A percentile compares a stretch with the other conserved stretches of the same genome.
phyloP scores from a whole-genome alignment of 2,113 vertebrate genomes.

The Phocoena sinus region DNA sequence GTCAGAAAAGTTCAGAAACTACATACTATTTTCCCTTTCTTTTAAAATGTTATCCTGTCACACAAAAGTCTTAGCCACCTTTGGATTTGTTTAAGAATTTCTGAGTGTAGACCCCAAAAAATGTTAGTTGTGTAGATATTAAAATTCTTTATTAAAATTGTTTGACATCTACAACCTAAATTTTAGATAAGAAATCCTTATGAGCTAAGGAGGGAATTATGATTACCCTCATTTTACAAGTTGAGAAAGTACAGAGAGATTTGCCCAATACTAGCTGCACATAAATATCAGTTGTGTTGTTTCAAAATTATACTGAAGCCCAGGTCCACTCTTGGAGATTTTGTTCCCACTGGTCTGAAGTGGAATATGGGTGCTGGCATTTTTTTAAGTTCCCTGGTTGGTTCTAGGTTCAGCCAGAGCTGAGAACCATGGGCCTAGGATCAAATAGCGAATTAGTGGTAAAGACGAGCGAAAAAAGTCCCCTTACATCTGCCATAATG shows the following conservation, averaged over 20 bases:
- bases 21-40: neutral
- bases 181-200: constrained; percentile 5
- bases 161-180: neutral
- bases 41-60: neutral
- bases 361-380: neutral
- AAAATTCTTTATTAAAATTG: neutral
- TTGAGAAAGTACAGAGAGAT: neutral
- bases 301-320: neutral
- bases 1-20: neutral
- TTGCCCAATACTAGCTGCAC: neutral
- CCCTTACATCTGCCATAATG: neutral
- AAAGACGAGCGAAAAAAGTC: neutral
- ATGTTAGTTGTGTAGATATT: neutral
- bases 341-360: neutral
- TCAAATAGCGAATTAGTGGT: neutral
- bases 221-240: neutral
- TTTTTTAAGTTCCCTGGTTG: neutral
- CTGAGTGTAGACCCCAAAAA: neutral
- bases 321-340: neutral
- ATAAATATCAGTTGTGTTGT: neutral
- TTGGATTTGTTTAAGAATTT: neutral
- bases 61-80: neutral
- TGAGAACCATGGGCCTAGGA: neutral
- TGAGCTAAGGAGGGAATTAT: neutral
- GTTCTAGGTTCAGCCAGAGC: neutral